Base-by-base conservation (phyloP, 2,888 invertebrate species). In the Xestoiulus laeticollis region DNA sequence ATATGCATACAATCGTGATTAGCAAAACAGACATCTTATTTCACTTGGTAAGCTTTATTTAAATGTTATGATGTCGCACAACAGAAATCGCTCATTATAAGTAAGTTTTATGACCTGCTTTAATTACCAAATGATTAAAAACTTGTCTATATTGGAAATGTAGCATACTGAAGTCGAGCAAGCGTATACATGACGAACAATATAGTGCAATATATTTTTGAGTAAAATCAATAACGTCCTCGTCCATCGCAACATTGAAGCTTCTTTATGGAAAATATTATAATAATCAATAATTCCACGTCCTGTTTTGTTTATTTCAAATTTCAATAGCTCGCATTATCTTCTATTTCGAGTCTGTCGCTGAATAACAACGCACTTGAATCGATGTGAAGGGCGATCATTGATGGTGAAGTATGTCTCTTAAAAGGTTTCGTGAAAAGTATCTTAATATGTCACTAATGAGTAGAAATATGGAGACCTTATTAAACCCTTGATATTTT, bases 261-360 rank as follows among this genome's bases (percentile, higher is more conserved):
- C 68, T 22, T 68, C 26, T 68, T 48, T 26, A 68, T 59, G 12
- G 12, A 68, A 68, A 68, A 68, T 68, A 26, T 68, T 26, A 26
- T 26, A 26, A 26, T 26, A 68, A 68, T 68, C 68, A n/a, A 68
- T 68, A 68, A 68, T 68, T 26, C 68, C 68, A 68, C 68, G 68
- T 68, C 68, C 68, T 68, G 26, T 68, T 68, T 68, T 26, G 68
- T 68, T 68, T 68, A 68, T 68, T 68, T 68, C 30, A 68, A 68
- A 68, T n/a, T 68, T 68, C 10, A 26, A 68, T 26, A 68, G 26
- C 26, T 68, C 53, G 68, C 68, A 68, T 68, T 68, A 68, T 68
- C 26, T 68, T 26, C 26, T 12, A 26, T 26, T 26, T 68, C 22
- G 59, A 22, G 22, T 22, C n/a, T 3, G n/a, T 59, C 68, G 68